Percentiles rank a stretch among this genome's conserved stretches.
Conservation (phyloP, 1,140 invertebrate genomes). For the Drosophila erecta region DNA sequence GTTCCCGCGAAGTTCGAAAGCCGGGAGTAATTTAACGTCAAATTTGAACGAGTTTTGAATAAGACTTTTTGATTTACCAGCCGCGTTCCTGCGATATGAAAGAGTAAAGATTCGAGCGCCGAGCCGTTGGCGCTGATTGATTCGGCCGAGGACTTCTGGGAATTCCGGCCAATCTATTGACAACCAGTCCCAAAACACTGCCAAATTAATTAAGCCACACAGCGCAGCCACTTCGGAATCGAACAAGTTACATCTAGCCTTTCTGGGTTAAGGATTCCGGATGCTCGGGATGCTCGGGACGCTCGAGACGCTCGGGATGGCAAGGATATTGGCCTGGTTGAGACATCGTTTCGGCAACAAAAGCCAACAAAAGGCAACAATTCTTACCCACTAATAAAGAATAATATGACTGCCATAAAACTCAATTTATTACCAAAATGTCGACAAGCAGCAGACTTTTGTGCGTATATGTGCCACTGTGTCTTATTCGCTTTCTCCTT, state of each 20-base stretch:
- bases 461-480: constrained; percentile 43
- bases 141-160: constrained; percentile 21
- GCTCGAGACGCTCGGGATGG: neutral
- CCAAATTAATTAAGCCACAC: constrained; percentile 68
- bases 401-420: constrained; percentile 83
- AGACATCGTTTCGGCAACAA: constrained; percentile 53
- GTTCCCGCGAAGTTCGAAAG: constrained; percentile 10
- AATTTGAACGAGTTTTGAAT: constrained; percentile 43
- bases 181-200: constrained; percentile 38
- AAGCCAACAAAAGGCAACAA: constrained; percentile 81
- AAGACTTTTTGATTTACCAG: constrained; percentile 55
- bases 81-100: constrained; percentile 1
- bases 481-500: constrained; percentile 20
- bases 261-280: neutral
- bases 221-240: constrained; percentile 36
- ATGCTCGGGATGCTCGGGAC: neutral
- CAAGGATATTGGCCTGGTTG: constrained; percentile 9
- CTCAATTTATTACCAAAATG: constrained; percentile 83
- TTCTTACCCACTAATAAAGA: constrained; percentile 82
- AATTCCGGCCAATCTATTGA: neutral
- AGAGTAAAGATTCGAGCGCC: neutral
- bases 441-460: constrained; percentile 65
- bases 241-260: constrained; percentile 10
- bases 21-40: constrained; percentile 64
- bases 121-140: constrained; percentile 60